Evolutionary conservation across 2,113 vertebrate genomes (phyloP).

Genomic region (Reinhardtius hippoglossoides): DNA sequence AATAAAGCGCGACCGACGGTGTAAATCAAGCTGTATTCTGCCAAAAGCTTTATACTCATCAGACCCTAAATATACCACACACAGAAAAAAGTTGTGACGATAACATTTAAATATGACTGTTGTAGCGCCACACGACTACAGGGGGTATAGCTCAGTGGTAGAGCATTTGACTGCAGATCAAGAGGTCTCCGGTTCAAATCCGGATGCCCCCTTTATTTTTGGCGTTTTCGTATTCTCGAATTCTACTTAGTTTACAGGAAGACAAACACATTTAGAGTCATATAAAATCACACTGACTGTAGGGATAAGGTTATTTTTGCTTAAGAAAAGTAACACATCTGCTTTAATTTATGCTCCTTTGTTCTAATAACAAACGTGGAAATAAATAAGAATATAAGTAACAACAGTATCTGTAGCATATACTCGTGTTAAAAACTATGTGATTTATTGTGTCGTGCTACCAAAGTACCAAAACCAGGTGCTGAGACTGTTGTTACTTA

Average conservation of each 20-base stretch:
- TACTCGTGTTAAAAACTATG: neutral
- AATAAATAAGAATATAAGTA: neutral
- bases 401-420: neutral
- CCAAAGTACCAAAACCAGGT: neutral
- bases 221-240: neutral
- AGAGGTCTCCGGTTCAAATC: conserved; percentile 91
- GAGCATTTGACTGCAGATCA: conserved; percentile 93
- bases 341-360: neutral
- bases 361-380: neutral
- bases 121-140: accelerated
- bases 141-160: conserved; percentile 92
- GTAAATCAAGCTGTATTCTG: too few relatives aligned
- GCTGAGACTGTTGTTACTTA: too few relatives aligned
- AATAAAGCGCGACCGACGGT: neutral
- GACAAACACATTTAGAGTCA: neutral
- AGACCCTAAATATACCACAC: too few relatives aligned
- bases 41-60: too few relatives aligned
- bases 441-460: neutral
- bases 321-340: too few relatives aligned
- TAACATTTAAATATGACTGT: too few relatives aligned
- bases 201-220: conserved; percentile 83
- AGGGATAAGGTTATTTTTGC: neutral
- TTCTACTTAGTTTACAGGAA: neutral
- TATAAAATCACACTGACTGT: neutral
- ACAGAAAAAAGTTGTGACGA: too few relatives aligned